These are phyloP conservation scores for Corythornis vintsioides DNA, from an alignment of 2,113 vertebrate genomes.

Conservation along the genomic window DNA sequence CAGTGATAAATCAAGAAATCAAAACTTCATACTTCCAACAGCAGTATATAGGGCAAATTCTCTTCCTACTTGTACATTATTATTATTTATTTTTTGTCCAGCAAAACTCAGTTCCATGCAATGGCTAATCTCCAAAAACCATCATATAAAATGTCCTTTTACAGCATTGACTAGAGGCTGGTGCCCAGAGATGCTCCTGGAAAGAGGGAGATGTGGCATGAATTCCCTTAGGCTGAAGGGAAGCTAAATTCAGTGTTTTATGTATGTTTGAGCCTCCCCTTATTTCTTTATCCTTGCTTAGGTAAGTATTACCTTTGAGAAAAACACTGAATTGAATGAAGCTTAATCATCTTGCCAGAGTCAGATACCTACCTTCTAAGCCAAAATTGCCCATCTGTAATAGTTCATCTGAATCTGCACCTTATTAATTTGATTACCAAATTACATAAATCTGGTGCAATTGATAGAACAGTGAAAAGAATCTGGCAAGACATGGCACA, in stretches of 20 bases:
- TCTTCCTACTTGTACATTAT: background rate
- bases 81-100: background rate
- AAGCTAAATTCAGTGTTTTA: background rate
- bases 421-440: background rate
- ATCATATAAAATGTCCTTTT: background rate
- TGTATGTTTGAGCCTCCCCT: background rate
- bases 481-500: background rate
- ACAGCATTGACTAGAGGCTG: background rate
- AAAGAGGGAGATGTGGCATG: background rate
- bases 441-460: background rate
- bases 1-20: background rate
- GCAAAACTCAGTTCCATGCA: background rate
- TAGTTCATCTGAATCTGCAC: background rate
- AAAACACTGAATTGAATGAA: background rate
- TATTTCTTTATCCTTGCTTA: background rate
- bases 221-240: background rate
- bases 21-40: background rate
- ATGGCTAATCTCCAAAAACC: background rate
- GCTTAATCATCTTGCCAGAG: background rate
- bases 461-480: background rate
- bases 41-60: background rate
- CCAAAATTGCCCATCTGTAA: slow-evolving; percentile 7
- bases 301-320: background rate
- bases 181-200: background rate
- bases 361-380: background rate